Conservation (phyloP, 2,113 vertebrate genomes). For the Trichechus manatus region DNA sequence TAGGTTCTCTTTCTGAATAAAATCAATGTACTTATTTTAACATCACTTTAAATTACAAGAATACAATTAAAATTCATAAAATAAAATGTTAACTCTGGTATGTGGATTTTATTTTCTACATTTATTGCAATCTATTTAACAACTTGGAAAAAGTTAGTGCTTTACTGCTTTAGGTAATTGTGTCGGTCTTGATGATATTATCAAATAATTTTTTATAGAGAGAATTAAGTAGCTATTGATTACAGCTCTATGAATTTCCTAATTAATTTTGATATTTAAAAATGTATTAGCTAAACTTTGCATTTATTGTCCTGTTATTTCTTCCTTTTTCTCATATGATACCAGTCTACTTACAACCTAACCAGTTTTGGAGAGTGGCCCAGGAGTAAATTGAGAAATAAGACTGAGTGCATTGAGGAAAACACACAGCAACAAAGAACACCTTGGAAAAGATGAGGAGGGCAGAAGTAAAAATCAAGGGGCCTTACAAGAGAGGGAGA, state of each 20-base stretch:
- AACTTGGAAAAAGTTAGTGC: constrained; percentile 59
- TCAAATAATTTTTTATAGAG: constrained; percentile 55
- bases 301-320: not conserved
- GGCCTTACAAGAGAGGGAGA: not conserved
- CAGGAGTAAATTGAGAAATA: not conserved
- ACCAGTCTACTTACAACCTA: not conserved
- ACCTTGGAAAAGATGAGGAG: not conserved
- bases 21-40: constrained; percentile 62
- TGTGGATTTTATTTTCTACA: constrained; percentile 58
- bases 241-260: not conserved
- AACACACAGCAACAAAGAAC: not conserved
- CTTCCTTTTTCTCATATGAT: not conserved
- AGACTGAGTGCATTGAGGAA: not conserved
- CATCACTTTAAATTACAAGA: not conserved
- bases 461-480: not conserved
- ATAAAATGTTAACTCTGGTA: not conserved
- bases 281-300: constrained; percentile 4
- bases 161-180: constrained; percentile 64
- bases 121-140: constrained; percentile 62
- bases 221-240: constrained; percentile 68
- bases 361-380: not conserved
- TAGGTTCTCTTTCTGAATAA: constrained; percentile 42
- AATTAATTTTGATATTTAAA: constrained; percentile 52
- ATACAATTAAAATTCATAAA: constrained; percentile 47
- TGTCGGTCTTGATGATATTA: constrained; percentile 54